Evolutionary conservation across 2,888 invertebrate species (phyloP).

Genomic region (Apamea monoglypha): DNA sequence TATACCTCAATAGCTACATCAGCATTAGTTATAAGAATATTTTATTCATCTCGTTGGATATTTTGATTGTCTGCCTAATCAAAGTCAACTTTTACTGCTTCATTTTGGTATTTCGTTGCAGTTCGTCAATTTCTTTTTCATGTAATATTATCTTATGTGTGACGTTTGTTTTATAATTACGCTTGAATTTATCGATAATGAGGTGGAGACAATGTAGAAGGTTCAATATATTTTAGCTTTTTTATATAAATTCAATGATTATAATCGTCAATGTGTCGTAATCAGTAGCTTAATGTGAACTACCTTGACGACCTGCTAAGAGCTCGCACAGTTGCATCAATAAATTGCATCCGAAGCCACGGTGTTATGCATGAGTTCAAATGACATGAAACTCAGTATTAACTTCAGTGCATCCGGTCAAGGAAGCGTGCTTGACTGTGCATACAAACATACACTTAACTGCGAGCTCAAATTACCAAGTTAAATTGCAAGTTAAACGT

Average conservation of each 20-base stretch:
- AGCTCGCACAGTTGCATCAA: constrained; percentile 30
- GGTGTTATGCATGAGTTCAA: constrained; percentile 45
- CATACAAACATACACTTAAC: constrained; percentile 55
- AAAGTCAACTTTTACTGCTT: neutral
- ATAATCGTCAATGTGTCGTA: neutral
- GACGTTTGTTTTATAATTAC: neutral
- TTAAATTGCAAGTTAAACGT: constrained; percentile 37
- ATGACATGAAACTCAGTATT: constrained; percentile 44
- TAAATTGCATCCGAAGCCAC: constrained; percentile 25
- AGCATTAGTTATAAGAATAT: too few relatives aligned
- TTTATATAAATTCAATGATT: neutral
- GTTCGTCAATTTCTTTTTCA: neutral
- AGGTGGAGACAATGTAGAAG: neutral
- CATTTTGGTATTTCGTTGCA: neutral
- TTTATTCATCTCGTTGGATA: neutral
- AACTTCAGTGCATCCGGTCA: constrained; percentile 42
- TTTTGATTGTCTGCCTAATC: neutral
- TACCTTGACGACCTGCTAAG: constrained; percentile 4
- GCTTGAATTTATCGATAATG: neutral
- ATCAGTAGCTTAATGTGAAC: neutral
- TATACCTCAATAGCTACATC: neutral
- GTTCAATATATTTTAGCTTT: neutral
- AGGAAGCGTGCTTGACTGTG: constrained; percentile 60
- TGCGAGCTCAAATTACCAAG: constrained; percentile 30
- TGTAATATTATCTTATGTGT: neutral